Evolutionary conservation across 2,888 invertebrate genomes (phyloP), one percentile per base, ranked within the genome.

Genomic region (Slavum lentiscoides): DNA sequence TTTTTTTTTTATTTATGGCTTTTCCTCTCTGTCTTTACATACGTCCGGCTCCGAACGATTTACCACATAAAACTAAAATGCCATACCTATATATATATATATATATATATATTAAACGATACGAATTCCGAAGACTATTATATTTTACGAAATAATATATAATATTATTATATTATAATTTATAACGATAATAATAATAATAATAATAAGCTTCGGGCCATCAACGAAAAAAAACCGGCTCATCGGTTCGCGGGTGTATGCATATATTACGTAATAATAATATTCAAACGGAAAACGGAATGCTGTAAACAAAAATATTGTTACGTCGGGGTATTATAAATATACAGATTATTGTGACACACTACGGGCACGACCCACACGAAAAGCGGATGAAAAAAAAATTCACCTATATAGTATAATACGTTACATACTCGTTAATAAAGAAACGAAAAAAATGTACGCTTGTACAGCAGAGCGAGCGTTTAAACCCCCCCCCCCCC

Each of bases 361-460:
- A 39, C 74, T 39, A 55, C 21, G 37, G 37, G 37, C 4, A 30
- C 62, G 66, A 74, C 74, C 74, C 66, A 74, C 74, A 64, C 55
- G 74, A 55, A 64, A 30, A 30, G 30, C 30, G 49, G 61, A 62
- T 62, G 62, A 62, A 49, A 59, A 55, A 69, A 66, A 55, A 74
- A 39, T 74, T 66, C 64, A 74, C 55, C 55, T 66, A 66, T 55
- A 55, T 55, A 55, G 8, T 59, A 59, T 59, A 59, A 19, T 73
- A 61, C 21, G 17, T 19, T 30, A 19, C 8, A 62, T 39, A 39
- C 39, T n/a, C 15, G 74, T 74, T n/a, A 64, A 17, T 37, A 19
- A 9, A 30, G 30, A 30, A 30, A 2, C 30, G 30, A 43, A 43
- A 43, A 43, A 43, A 43, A 1, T 13, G 11, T 49, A 39, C 39